These are phyloP conservation scores for Mimas tiliae DNA, from an alignment of 2,888 invertebrate genomes.

Conservation along the genomic window DNA sequence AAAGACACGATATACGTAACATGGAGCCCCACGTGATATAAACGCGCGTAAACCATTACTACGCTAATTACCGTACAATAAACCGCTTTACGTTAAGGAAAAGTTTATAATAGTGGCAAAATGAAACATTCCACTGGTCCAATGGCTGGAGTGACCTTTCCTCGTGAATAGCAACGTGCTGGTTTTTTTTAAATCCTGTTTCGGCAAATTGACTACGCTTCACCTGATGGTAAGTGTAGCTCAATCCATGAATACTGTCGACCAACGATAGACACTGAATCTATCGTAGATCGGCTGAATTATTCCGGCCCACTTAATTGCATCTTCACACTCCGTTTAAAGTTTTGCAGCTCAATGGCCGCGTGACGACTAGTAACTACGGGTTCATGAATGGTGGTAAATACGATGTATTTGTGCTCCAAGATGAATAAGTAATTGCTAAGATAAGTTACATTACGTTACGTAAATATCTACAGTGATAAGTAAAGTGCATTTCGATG, in stretches of 20 bases:
- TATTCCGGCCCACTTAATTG: too few species aligned
- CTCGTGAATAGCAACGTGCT: background rate
- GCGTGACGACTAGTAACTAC: background rate
- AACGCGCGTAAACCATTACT: constrained; percentile 8
- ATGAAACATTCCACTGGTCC: constrained; percentile 5
- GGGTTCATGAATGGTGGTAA: constrained; percentile 7
- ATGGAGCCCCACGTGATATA: constrained; percentile 4
- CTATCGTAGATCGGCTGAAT: too few species aligned
- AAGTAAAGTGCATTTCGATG: background rate
- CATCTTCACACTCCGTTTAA: too few species aligned
- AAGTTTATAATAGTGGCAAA: constrained; percentile 17
- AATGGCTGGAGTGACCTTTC: constrained; percentile 3
- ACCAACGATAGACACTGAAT: too few species aligned
- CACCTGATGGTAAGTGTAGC: too few species aligned
- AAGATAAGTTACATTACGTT: constrained; percentile 11
- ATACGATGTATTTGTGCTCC: constrained; percentile 8
- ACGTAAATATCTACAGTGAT: constrained; percentile 3
- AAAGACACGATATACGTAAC: background rate
- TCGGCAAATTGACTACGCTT: too few species aligned
- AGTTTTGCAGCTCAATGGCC: background rate
- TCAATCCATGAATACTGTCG: too few species aligned
- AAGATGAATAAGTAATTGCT: constrained; percentile 5
- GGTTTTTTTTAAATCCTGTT: too few species aligned
- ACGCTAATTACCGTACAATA: constrained; percentile 15
- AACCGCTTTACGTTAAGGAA: constrained; percentile 13